Conservation (phyloP, 2,888 invertebrate species). For the Drosophila austrosaltans region DNA sequence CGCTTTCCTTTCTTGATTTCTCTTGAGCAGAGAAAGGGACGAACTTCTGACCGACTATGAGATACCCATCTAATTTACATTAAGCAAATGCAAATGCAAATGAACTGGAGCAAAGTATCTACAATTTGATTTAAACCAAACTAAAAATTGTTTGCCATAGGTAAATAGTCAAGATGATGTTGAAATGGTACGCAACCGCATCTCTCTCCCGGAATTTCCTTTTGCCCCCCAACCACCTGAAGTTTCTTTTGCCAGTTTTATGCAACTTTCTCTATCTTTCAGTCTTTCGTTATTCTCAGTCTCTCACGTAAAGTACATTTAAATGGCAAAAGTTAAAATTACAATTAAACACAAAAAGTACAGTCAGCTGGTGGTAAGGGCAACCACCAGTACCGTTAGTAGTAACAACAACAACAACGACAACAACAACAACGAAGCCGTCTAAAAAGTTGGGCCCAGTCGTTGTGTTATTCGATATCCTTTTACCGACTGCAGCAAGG, state of each 20-base stretch:
- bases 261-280: constrained; percentile 7
- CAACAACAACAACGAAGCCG: constrained; percentile 48
- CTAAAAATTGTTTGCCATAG: constrained; percentile 44
- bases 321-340: constrained; percentile 47
- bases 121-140: constrained; percentile 29
- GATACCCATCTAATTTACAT: constrained; percentile 17
- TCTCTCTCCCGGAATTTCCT: background rate
- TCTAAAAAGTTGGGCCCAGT: constrained; percentile 36
- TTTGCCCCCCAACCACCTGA: background rate
- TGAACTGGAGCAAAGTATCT: background rate
- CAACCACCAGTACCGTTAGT: background rate
- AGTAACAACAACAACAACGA: background rate
- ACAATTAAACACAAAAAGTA: constrained; percentile 27
- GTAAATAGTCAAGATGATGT: constrained; percentile 33
- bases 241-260: background rate
- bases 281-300: constrained; percentile 11
- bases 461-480: constrained; percentile 52
- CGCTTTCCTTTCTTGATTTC: constrained; percentile 19
- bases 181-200: constrained; percentile 23
- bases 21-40: background rate
- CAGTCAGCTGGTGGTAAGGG: background rate
- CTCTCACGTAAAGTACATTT: constrained; percentile 40
- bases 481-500: constrained; percentile 23
- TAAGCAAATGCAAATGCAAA: constrained; percentile 3
- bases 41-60: constrained; percentile 4